Evolutionary conservation across 2,797 vertebrate species (phyloP), one percentile per base, ranked within the genome.

Genomic region (Catostomus latipinnis): DNA sequence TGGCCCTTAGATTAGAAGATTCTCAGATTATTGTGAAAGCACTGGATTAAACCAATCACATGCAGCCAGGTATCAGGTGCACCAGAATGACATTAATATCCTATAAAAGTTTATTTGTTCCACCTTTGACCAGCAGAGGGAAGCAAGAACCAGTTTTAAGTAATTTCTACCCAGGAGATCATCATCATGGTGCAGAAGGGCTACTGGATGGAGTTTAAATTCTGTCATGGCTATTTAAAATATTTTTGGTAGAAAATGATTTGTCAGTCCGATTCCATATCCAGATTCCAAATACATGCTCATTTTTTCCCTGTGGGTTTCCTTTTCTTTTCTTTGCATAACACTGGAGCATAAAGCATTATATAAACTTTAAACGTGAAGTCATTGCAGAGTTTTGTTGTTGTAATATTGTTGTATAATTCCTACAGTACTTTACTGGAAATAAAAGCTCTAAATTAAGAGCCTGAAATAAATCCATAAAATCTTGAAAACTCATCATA

Each of bases 91-190:
- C 5, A 22, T 50, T 13, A 68, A 16, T 57, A 67, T 4, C 78
- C 74, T 1, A 8, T 67, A 6, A 50, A 52, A 7, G 45, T 60
- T 1, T 1, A 1, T 58, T 14, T 81, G 82, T 4, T 83, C 14
- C 13, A 34, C 0, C 43, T 0, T 6, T 56, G 50, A 78, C 88
- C 93, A 91, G 81, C 71, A 93, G 91, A 83, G 91, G 91, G 82
- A 62, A 71, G 57, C 76, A 62, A 5, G 57, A 56, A 54, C 57
- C 82, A 82, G 63, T 67, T 80, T 34, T 68, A 71, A 76, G 58
- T 34, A 9, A 67, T 68, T 53, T 61, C 61, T 57, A 50, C 4
- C 16, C n/a, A 53, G 61, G 22, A 7, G 46, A 10, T 48, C 14
- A 4, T 13, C 34, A 46, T 22, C 34, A 34, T 54, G 1, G 50